A percentile compares a stretch with the other conserved stretches of the same genome.
Evolutionary conservation across 1,140 invertebrate genomes (phyloP).

Genomic region (Stenopsyche tienmushanensis): DNA sequence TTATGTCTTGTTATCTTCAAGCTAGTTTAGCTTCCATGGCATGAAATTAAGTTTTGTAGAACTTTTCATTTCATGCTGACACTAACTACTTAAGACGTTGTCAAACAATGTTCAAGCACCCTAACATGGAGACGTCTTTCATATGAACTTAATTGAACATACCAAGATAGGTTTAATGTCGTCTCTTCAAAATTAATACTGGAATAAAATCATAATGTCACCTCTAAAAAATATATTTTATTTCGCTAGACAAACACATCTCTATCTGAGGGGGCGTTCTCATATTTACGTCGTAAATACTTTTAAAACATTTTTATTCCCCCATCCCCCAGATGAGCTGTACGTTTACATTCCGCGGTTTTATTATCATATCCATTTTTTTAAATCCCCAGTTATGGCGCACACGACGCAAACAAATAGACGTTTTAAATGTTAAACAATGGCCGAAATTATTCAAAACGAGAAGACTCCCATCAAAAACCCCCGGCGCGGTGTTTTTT

Average conservation of each 20-base stretch:
- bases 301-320: too few species aligned
- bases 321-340: too few species aligned
- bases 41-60: neutral
- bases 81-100: constrained; percentile 27
- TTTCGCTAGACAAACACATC: too few species aligned
- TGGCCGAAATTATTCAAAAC: constrained; percentile 40
- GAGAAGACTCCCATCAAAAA: constrained; percentile 24
- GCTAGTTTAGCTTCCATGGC: too few species aligned
- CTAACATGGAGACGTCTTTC: constrained; percentile 10
- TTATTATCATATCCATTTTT: neutral
- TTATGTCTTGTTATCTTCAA: too few species aligned
- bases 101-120: too few species aligned
- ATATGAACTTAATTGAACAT: constrained; percentile 36
- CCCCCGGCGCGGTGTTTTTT: constrained; percentile 8
- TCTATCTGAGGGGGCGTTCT: too few species aligned
- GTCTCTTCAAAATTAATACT: too few species aligned
- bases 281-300: too few species aligned
- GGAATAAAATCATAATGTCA: too few species aligned
- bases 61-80: constrained; percentile 35
- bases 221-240: too few species aligned
- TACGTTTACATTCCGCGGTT: neutral
- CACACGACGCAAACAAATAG: constrained; percentile 30
- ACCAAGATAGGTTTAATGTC: constrained; percentile 34
- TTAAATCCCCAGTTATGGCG: constrained; percentile 11
- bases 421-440: constrained; percentile 40